Evolutionary conservation across 2,113 vertebrate genomes (phyloP), one percentile per base, ranked within the genome.

Genomic region (Candoia aspera): DNA sequence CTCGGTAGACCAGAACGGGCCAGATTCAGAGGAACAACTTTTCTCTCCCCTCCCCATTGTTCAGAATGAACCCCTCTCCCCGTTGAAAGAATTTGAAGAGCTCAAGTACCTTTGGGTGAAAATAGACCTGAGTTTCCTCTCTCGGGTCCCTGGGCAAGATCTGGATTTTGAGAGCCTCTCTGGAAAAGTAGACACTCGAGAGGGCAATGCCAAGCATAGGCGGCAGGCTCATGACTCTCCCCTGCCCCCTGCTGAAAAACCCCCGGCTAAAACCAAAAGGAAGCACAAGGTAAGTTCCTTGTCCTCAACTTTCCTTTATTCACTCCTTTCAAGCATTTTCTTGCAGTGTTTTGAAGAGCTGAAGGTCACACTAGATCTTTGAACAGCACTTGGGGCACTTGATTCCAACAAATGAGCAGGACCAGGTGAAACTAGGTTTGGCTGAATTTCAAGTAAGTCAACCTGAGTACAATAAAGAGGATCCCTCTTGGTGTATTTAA

Each of bases 61-160:
- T 59, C 98, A 98, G 95, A 98, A 97, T 8, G 98, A 98, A 94
- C 97, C 97, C 91, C 95, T 98, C 46, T 99, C 98, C 46, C 98
- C 99, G 2, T 93, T 99, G 42, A 97, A 96, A 94, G 99, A 99
- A 42, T 98, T 97, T 0, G 98, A 98, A 90, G 98, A 98, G 24
- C 94, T 97, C 58, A 99, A 98, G 96, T 98, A 98, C 92, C 97
- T 99, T 84, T 99, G 99, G 99, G 99, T 99, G 95, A 99, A 99
- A 97, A 99, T 99, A 92, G 98, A 99, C 88, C 98, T 99, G 93
- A 97, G 97, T 95, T 97, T 99, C 55, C 97, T 99, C 58, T 98
- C 98, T 85, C 97, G 98, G 95, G 97, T 99, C 88, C 99, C 99
- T 1, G 98, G 98, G 37, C 98, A 98, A 95, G 97, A 97, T 58